Evolutionary conservation across 2,113 vertebrate genomes (phyloP), one percentile per base, ranked within the genome.

Genomic region (Chinchilla lanigera): DNA sequence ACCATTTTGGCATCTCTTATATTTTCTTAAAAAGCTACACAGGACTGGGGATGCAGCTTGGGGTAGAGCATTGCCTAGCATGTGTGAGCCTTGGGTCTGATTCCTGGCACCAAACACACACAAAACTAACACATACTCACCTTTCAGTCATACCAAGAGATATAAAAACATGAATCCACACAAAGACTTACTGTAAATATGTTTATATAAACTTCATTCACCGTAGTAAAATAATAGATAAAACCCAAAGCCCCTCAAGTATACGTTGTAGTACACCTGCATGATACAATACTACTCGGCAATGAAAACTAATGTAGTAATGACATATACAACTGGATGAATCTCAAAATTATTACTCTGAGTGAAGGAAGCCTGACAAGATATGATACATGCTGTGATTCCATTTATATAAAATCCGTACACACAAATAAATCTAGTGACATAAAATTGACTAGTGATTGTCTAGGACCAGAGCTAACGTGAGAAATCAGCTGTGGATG

Each of bases 21-120:
- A 61, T 93, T 83, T 94, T 90, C 52, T 83, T 78, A 50, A 92
- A 71, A 91, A 41, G 56, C 61, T 52, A 73, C n/a, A 17, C 11
- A 86, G 14, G n/a, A 41, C 7, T 47, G 17, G 26, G 24, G 14
- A 41, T 63, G 28, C 9, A 63, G 58, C 16, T 78, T 26, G 50
- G n/a, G 16, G 28, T 30, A 50, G 75, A 50, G 7, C 26, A 14
- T 77, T 61, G 38, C 38, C 58, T 63, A 84, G 58, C 4, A 85
- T 33, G 14, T 33, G 58, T 41, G 58, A 84, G 58, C 16, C 60
- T 20, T 84, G 38, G 56, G 56, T 60, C 65, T 33, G 58, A 65
- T 47, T 44, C 8, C 26, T 3, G 60, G 60, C 60, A 47, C 60
- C 2, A 65, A 2, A 85, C 41, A 47, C 41, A 85, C 28, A 33